A percentile compares a stretch with the other conserved stretches of the same genome.
These are phyloP conservation scores for Vollenhovia emeryi DNA, from an alignment of 1,140 invertebrate species.

Conservation along the genomic window DNA sequence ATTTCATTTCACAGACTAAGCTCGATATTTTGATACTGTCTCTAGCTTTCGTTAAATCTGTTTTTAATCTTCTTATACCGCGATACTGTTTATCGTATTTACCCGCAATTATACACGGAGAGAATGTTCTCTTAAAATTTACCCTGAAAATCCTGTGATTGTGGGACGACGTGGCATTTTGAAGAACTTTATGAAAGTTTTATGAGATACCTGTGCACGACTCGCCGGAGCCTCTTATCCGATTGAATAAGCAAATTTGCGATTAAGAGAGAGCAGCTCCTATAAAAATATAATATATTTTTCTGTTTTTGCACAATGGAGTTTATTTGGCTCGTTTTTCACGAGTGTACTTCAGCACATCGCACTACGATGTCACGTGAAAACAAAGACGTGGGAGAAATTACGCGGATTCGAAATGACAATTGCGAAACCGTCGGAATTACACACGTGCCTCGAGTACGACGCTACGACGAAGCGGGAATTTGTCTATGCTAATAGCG, in stretches of 20 bases:
- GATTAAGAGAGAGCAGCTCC: background rate
- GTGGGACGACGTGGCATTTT: too few relatives aligned
- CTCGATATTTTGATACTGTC: background rate
- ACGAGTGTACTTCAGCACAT: background rate
- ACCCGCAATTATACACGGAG: too few relatives aligned
- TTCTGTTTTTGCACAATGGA: background rate
- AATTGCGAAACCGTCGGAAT: slow-evolving; percentile 11
- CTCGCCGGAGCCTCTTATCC: background rate
- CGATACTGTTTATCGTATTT: background rate
- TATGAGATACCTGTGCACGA: too few relatives aligned
- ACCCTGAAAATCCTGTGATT: too few relatives aligned
- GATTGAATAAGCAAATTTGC: background rate
- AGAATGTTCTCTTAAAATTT: too few relatives aligned
- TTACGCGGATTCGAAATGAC: background rate
- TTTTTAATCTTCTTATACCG: background rate
- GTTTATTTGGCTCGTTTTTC: background rate
- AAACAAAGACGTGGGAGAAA: background rate
- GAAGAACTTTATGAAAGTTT: too few relatives aligned
- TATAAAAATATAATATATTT: background rate
- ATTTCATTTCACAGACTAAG: background rate
- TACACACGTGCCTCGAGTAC: background rate
- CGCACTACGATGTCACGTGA: background rate
- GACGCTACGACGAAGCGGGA: background rate
- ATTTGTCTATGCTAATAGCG: slow-evolving; percentile 31
- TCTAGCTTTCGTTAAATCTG: background rate